phyloP scores from a whole-genome alignment of 2,113 vertebrate species.

The Dryoscopus gambensis region DNA sequence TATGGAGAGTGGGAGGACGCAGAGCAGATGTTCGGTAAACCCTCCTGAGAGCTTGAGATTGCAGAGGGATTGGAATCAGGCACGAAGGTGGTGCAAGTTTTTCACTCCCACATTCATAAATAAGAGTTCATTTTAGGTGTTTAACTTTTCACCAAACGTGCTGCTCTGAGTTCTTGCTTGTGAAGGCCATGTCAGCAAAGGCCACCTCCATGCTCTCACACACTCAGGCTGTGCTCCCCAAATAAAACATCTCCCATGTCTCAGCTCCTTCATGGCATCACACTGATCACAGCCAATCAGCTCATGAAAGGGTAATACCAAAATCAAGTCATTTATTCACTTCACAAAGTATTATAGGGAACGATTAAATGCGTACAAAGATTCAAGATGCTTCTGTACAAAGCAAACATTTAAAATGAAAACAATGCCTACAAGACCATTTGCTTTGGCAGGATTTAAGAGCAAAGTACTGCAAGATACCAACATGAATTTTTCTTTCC shows the following conservation, averaged over 20 bases:
- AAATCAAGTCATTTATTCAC: neutral
- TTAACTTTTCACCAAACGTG: neutral
- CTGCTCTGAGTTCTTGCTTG: neutral
- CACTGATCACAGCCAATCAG: neutral
- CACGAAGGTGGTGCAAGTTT: neutral
- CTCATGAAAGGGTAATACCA: rapidly evolving
- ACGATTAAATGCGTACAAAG: neutral
- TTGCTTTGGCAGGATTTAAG: neutral
- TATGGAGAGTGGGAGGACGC: rapidly evolving
- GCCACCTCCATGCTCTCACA: neutral
- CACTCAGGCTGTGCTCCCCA: neutral
- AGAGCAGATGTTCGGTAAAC: neutral
- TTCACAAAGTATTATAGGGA: neutral
- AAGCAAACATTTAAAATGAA: neutral
- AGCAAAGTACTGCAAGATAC: neutral
- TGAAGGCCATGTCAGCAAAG: neutral
- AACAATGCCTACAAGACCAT: neutral
- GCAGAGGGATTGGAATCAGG: neutral
- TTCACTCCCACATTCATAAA: neutral
- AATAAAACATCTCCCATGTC: neutral
- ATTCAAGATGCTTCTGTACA: neutral
- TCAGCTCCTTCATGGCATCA: neutral
- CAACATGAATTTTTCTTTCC: neutral
- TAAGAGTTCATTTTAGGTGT: neutral
- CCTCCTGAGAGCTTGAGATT: neutral